Base-by-base conservation (phyloP, 1,140 invertebrate species). In the Melitaea cinxia region DNA sequence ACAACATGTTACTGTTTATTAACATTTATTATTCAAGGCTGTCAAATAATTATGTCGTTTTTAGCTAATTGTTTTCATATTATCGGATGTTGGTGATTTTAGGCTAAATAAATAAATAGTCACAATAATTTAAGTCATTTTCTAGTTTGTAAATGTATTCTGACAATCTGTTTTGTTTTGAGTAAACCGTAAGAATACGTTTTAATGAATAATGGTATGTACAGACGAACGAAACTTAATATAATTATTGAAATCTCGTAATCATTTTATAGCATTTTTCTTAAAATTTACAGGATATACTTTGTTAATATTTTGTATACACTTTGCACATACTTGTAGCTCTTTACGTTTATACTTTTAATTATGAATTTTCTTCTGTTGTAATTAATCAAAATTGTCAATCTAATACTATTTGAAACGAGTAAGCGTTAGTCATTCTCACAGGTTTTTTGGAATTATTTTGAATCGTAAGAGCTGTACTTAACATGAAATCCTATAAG, bases 131-230 rank as follows among this genome's bases (percentile, higher is more conserved):
- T 24, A 47, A 14, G 4, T 47, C n/a, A 21, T 12, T 47, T n/a
- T n/a, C 17, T 9, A 10, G n/a, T 10, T 12, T 47, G 7, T 21
- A 47, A 10, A 47, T 47, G 5, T 23, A 23, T 0, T n/a, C n/a
- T 47, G 6, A n/a, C n/a, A 47, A 47, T 10, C 19, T 3, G 3
- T 19, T 17, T 42, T 47, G 21, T 17, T 5, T 1, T 47, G 19
- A 12, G 3, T 23, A 21, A n/a, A 21, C 23, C 10, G 12, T 47
- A n/a, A 47, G 7, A 47, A 10, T 12, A 23, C 19, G 42, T 47
- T 47, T 28, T 9, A 49, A 60, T 60, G 58, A 60, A 60, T 60
- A 49, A 56, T 61, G 53, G 58, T 45, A 47, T 23, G 54, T 83
- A 52, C 12, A 7, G 15, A 21, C 47, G 2, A 33, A 33, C 15